Evolutionary conservation across 2,797 vertebrate species (phyloP).

Genomic region (Eutrigla gurnardus): DNA sequence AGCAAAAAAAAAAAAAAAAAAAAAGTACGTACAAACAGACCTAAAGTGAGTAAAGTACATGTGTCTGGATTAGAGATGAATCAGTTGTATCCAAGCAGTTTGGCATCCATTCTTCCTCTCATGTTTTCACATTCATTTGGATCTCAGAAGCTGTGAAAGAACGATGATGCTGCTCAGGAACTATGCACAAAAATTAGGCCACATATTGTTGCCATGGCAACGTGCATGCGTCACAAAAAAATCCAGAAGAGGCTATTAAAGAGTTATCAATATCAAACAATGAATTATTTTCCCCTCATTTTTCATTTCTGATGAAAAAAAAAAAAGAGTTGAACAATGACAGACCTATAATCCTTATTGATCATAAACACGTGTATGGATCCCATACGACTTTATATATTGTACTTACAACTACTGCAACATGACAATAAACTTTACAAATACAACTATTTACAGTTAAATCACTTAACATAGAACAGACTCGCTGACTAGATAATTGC

Average conservation of each 20-base stretch:
- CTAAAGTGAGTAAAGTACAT: conserved; percentile 17
- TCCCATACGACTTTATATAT: conserved; percentile 49
- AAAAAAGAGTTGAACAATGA: conserved; percentile 15
- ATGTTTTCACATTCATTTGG: conserved; percentile 44
- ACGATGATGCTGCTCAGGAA: not conserved
- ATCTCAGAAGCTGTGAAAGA: conserved; percentile 10
- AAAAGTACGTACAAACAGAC: not conserved
- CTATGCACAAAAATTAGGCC: conserved; percentile 1
- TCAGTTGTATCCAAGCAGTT: conserved; percentile 10
- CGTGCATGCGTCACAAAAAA: conserved; percentile 1
- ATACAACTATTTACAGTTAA: conserved; percentile 53
- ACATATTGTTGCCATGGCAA: not conserved
- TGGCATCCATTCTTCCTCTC: conserved; percentile 7
- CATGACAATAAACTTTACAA: conserved; percentile 37
- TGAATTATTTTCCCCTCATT: not conserved
- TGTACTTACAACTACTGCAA: conserved; percentile 41
- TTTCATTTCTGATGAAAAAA: conserved; percentile 17
- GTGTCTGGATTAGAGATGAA: conserved; percentile 31
- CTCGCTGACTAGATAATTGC: conserved; percentile 16
- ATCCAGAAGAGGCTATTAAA: conserved; percentile 6
- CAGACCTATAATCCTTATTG: conserved; percentile 16
- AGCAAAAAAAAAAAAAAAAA: conserved; percentile 35
- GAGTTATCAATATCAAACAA: not conserved
- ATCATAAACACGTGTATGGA: conserved; percentile 48
- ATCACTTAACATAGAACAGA: conserved; percentile 46